Percentiles rank a stretch among this genome's conserved stretches.
phyloP scores from a whole-genome alignment of 2,113 vertebrate genomes.

The Prietella phreatophila region DNA sequence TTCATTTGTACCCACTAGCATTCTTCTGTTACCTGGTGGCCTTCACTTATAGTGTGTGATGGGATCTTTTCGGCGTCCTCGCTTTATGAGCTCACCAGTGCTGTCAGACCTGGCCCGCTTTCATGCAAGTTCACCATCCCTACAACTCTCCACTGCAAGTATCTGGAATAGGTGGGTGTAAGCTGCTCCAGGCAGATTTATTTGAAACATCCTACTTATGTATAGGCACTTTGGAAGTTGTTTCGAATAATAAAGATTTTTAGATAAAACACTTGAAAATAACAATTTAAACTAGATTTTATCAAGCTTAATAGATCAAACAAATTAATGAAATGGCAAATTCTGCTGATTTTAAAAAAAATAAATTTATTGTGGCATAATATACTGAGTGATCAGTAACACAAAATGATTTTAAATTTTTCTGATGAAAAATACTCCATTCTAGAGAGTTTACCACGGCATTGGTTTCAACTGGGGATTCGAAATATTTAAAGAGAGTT shows the following conservation, averaged over 20 bases:
- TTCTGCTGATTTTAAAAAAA: neutral
- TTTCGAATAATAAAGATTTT: neutral
- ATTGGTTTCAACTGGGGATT: neutral
- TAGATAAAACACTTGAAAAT: neutral
- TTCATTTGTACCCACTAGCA: constrained; percentile 12
- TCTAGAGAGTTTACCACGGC: neutral
- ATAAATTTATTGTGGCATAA: neutral
- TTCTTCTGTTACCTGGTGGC: constrained; percentile 11
- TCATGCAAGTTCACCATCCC: constrained; percentile 64
- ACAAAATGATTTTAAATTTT: neutral
- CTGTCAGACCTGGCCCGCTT: constrained; percentile 87
- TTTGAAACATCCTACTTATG: neutral
- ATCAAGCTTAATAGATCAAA: no score
- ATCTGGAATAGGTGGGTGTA: constrained; percentile 89
- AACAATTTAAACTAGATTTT: neutral
- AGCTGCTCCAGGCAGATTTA: neutral
- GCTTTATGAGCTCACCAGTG: constrained; percentile 95
- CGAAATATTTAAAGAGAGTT: neutral
- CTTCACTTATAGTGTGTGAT: constrained; percentile 53
- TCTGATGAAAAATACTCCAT: neutral
- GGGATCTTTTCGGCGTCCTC: constrained; percentile 74
- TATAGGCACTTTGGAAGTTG: neutral
- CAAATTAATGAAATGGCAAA: neutral
- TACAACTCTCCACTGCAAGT: constrained; percentile 85
- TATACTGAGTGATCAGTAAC: neutral